phyloP scores from a whole-genome alignment of 2,797 vertebrate genomes.

The Amphiprion clarkii region DNA sequence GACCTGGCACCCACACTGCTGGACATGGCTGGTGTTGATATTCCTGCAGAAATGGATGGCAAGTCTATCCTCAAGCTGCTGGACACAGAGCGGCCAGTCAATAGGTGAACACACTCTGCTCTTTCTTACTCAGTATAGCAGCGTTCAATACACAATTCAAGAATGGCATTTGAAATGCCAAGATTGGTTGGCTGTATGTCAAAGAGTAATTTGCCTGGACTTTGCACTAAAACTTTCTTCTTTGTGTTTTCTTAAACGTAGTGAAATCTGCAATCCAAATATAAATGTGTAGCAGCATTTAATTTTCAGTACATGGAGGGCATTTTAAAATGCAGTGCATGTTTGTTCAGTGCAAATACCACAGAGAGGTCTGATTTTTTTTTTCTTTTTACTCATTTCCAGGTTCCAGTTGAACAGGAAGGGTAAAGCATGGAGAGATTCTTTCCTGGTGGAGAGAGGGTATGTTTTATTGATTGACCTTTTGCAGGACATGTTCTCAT shows the following conservation, averaged over 20 bases:
- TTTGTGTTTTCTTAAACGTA: constrained; percentile 4
- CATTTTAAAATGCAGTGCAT: constrained; percentile 50
- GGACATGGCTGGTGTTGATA: constrained; percentile 95
- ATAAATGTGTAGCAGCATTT: constrained; percentile 8
- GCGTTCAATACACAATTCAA: constrained; percentile 13
- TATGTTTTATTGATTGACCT: constrained; percentile 81
- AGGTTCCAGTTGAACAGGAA: constrained; percentile 96
- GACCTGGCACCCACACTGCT: constrained; percentile 96
- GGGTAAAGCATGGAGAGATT: constrained; percentile 94
- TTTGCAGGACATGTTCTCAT: constrained; percentile 51
- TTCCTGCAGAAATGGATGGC: constrained; percentile 96
- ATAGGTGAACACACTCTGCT: constrained; percentile 85
- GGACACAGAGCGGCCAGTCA: constrained; percentile 91
- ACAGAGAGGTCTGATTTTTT: constrained; percentile 20
- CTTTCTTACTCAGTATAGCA: not conserved
- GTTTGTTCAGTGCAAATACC: constrained; percentile 52
- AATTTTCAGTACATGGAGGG: constrained; percentile 25
- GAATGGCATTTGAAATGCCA: constrained; percentile 19
- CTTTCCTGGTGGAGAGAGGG: constrained; percentile 97
- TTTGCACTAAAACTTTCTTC: constrained; percentile 5
- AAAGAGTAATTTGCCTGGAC: constrained; percentile 3
- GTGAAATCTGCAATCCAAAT: constrained; percentile 31
- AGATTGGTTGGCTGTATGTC: not conserved
- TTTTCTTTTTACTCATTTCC: constrained; percentile 35
- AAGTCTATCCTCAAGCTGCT: constrained; percentile 96